Conservation (phyloP, 2,888 invertebrate genomes). For the Caenorhabditis panamensis region DNA sequence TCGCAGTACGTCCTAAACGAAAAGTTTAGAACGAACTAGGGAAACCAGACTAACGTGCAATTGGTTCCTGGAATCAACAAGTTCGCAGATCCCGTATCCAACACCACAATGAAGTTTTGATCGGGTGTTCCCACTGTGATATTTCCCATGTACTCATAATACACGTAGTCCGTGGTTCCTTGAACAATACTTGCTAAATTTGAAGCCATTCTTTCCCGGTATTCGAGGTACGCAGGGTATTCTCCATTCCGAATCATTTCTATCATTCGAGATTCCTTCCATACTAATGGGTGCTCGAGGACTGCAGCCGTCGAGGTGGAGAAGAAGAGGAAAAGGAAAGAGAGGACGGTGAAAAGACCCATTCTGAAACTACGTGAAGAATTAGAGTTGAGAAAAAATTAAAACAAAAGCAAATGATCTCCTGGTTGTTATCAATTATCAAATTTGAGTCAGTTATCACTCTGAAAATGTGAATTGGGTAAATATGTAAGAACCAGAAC, state of each 20-base stretch:
- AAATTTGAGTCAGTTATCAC: conserved; percentile 41
- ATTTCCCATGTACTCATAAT: conserved; percentile 68
- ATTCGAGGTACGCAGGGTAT: conserved; percentile 56
- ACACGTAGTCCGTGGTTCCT: conserved; percentile 51
- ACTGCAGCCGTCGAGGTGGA: conserved; percentile 55
- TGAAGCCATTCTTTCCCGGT: conserved; percentile 25
- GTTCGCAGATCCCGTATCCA: conserved; percentile 67
- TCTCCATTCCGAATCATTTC: conserved; percentile 64
- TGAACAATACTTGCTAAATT: conserved; percentile 46
- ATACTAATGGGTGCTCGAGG: conserved; percentile 55
- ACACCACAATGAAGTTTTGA: conserved; percentile 65
- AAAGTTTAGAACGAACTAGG: too few species aligned
- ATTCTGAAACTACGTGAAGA: not conserved
- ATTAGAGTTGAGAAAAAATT: not conserved
- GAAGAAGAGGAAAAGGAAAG: conserved; percentile 11
- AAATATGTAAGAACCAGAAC: not conserved
- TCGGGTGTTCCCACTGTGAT: conserved; percentile 66
- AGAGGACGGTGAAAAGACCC: conserved; percentile 9
- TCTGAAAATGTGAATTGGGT: not conserved
- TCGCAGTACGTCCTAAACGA: conserved; percentile 57
- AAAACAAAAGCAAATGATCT: not conserved
- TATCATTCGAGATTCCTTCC: conserved; percentile 54
- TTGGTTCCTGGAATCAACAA: conserved; percentile 65
- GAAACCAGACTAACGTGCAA: conserved; percentile 55
- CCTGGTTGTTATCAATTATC: too few species aligned